A percentile compares a stretch with the other conserved stretches of the same genome.
These are phyloP conservation scores for Drosophila ercepeae DNA, from an alignment of 1,140 invertebrate genomes.

Conservation along the genomic window DNA sequence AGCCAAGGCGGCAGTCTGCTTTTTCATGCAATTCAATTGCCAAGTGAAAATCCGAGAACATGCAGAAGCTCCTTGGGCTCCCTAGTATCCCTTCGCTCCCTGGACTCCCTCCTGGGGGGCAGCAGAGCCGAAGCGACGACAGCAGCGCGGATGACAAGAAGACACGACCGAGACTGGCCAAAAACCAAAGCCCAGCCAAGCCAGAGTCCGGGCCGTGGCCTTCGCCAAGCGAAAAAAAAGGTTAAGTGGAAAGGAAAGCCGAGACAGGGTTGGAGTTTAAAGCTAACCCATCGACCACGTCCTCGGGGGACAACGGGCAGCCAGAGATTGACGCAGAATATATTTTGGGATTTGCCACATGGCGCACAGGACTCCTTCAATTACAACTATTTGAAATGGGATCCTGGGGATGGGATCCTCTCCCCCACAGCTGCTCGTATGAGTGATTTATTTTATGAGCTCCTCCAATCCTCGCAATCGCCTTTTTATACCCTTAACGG, in stretches of 20 bases:
- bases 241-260: conserved; percentile 75
- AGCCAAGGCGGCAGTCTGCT: conserved; percentile 25
- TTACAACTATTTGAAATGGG: conserved; percentile 75
- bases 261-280: no score
- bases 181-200: conserved; percentile 66
- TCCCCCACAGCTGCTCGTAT: conserved; percentile 43
- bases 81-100: no score
- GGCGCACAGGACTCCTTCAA: conserved; percentile 53
- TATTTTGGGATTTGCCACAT: conserved; percentile 67
- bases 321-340: conserved; percentile 61
- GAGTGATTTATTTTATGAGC: conserved; percentile 69
- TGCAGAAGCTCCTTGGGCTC: not conserved
- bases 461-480: not conserved
- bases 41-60: conserved; percentile 56
- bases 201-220: no score
- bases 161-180: conserved; percentile 52
- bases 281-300: no score
- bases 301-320: not conserved
- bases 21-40: conserved; percentile 71
- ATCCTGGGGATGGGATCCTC: not conserved
- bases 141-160: conserved; percentile 20
- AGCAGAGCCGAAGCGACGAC: conserved; percentile 33
- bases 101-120: not conserved
- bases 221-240: conserved; percentile 68
- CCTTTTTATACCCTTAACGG: not conserved